phyloP scores from a whole-genome alignment of 2,888 invertebrate genomes.

The Heliconius erato region DNA sequence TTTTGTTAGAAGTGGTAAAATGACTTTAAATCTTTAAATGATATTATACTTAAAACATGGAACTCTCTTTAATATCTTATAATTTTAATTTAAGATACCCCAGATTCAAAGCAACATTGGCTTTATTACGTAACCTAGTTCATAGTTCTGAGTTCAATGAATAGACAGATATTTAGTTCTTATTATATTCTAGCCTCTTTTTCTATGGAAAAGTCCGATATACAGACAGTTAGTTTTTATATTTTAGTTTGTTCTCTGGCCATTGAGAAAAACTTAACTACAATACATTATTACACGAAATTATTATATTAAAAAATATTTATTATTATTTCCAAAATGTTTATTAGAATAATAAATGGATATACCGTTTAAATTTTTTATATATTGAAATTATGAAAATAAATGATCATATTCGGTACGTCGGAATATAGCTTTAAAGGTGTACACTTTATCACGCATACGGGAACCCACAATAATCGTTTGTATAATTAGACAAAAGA shows the following conservation, averaged over 20 bases:
- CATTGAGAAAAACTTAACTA: not conserved
- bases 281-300: too few species aligned
- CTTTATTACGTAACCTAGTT: conserved; percentile 18
- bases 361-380: too few species aligned
- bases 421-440: too few species aligned
- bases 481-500: too few species aligned
- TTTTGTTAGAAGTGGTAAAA: too few species aligned
- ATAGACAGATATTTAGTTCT: conserved; percentile 14
- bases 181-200: conserved; percentile 20
- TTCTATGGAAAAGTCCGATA: conserved; percentile 9
- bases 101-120: conserved; percentile 7
- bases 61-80: not conserved
- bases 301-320: not conserved
- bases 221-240: not conserved
- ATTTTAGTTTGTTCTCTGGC: not conserved
- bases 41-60: not conserved
- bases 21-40: not conserved
- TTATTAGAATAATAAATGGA: not conserved
- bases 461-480: too few species aligned
- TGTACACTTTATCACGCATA: too few species aligned
- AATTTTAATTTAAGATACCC: conserved; percentile 19
- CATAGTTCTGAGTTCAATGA: conserved; percentile 23
- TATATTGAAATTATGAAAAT: too few species aligned
- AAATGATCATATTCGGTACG: too few species aligned
- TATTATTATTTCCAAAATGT: not conserved